These are phyloP conservation scores for Pissodes strobi DNA, from an alignment of 1,140 invertebrate genomes.

Conservation along the genomic window DNA sequence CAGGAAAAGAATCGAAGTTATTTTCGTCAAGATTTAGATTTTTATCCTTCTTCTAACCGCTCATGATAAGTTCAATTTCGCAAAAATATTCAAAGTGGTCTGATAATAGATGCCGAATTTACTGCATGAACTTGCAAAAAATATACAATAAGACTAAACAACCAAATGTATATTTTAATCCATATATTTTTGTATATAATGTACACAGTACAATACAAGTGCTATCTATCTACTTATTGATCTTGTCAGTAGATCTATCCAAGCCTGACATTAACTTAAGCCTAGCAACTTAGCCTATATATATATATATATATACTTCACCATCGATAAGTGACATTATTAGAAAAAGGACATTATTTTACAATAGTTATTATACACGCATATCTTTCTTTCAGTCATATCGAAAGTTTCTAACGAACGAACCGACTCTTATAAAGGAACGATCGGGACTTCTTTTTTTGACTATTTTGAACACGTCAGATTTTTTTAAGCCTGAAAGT, in stretches of 20 bases:
- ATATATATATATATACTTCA: too few species aligned
- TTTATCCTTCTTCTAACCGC: too few species aligned
- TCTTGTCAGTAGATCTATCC: conserved; percentile 47
- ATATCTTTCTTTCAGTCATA: conserved; percentile 44
- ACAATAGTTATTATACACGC: conserved; percentile 48
- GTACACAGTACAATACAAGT: conserved; percentile 53
- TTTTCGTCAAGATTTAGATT: too few species aligned
- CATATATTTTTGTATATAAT: conserved; percentile 52
- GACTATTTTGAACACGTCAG: too few species aligned
- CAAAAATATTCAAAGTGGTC: too few species aligned
- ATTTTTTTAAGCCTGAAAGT: too few species aligned
- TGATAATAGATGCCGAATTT: too few species aligned
- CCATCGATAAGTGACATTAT: conserved; percentile 25
- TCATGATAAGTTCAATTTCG: too few species aligned
- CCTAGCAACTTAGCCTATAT: conserved; percentile 40
- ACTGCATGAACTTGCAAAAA: too few species aligned
- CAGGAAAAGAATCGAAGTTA: too few species aligned
- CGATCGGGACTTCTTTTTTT: conserved; percentile 8
- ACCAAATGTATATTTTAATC: conserved; percentile 38
- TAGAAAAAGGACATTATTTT: conserved; percentile 50
- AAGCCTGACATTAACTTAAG: conserved; percentile 47
- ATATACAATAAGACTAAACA: too few species aligned
- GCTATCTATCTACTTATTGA: conserved; percentile 46
- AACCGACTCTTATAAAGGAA: conserved; percentile 8
- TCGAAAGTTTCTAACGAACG: conserved; percentile 28